These are phyloP conservation scores for Melanostoma mellinum DNA, from an alignment of 2,888 invertebrate species.

Conservation along the genomic window DNA sequence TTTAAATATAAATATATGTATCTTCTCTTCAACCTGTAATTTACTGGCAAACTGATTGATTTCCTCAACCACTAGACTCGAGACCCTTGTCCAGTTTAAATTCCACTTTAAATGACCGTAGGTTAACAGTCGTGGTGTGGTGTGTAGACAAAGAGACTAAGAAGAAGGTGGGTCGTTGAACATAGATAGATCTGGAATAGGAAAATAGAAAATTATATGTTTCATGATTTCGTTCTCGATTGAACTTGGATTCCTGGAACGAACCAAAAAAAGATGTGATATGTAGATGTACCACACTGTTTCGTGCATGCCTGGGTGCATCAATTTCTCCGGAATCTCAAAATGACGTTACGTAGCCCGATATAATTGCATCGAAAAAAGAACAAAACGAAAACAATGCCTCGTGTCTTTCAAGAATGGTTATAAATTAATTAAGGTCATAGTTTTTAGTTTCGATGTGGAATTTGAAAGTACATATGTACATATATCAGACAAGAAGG, in stretches of 20 bases:
- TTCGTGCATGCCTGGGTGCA: conserved; percentile 49
- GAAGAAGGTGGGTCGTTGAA: conserved; percentile 56
- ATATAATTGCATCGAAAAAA: conserved; percentile 43
- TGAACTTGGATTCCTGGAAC: conserved; percentile 64
- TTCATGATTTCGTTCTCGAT: conserved; percentile 48
- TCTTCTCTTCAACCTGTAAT: conserved; percentile 61
- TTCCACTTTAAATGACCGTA: conserved; percentile 50
- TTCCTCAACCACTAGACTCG: conserved; percentile 33
- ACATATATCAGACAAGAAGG: not conserved
- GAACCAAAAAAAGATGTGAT: conserved; percentile 37
- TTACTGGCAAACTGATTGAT: conserved; percentile 65
- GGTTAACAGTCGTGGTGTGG: not conserved
- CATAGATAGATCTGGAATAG: conserved; percentile 53
- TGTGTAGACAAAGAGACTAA: not conserved
- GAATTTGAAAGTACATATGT: too few relatives aligned
- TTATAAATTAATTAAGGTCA: conserved; percentile 39
- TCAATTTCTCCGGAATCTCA: conserved; percentile 57
- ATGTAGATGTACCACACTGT: conserved; percentile 46
- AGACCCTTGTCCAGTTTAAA: conserved; percentile 58
- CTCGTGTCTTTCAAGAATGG: conserved; percentile 37
- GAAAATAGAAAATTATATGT: conserved; percentile 67
- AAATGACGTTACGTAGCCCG: conserved; percentile 48
- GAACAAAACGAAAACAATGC: not conserved
- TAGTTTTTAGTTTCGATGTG: not conserved
- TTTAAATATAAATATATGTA: not conserved